Evolutionary conservation across 2,888 invertebrate genomes (phyloP).

Genomic region (Psococerastis gibbosa): DNA sequence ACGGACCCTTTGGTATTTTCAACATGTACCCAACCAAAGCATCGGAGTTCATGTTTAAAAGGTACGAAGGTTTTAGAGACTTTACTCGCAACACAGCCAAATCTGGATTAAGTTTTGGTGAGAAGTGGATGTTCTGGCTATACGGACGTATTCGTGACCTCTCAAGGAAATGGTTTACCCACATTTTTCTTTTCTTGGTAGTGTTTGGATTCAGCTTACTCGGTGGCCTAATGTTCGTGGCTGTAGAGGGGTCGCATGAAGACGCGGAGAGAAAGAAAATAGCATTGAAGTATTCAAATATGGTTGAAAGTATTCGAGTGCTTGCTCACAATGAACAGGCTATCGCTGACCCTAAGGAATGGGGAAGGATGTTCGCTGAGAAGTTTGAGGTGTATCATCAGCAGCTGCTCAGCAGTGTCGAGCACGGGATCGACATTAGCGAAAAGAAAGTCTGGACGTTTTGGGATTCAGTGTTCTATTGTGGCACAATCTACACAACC

Average conservation of each 20-base stretch:
- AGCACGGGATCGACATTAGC: constrained; percentile 26
- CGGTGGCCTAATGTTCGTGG: constrained; percentile 61
- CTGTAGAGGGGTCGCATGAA: constrained; percentile 48
- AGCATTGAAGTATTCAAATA: constrained; percentile 13
- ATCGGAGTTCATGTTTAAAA: constrained; percentile 60
- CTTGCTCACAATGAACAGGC: constrained; percentile 25
- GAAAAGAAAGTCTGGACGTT: constrained; percentile 50
- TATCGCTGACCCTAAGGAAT: constrained; percentile 16
- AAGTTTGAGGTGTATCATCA: constrained; percentile 35
- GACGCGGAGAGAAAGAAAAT: constrained; percentile 11
- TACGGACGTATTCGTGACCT: constrained; percentile 56
- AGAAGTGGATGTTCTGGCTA: constrained; percentile 61
- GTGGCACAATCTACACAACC: constrained; percentile 74
- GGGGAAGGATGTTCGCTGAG: constrained; percentile 19
- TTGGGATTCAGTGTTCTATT: constrained; percentile 72
- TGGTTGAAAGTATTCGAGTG: constrained; percentile 22
- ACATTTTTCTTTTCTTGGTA: constrained; percentile 62
- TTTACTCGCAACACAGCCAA: constrained; percentile 52
- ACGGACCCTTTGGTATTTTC: constrained; percentile 16
- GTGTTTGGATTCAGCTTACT: constrained; percentile 59
- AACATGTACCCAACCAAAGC: constrained; percentile 42
- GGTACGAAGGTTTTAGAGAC: constrained; percentile 58
- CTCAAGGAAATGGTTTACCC: constrained; percentile 76
- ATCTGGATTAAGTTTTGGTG: constrained; percentile 64
- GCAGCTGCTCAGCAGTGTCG: constrained; percentile 30